Percentiles rank a stretch among this genome's conserved stretches.
These are phyloP conservation scores for Mycalesis mineus DNA, from an alignment of 2,888 invertebrate genomes.

Conservation along the genomic window DNA sequence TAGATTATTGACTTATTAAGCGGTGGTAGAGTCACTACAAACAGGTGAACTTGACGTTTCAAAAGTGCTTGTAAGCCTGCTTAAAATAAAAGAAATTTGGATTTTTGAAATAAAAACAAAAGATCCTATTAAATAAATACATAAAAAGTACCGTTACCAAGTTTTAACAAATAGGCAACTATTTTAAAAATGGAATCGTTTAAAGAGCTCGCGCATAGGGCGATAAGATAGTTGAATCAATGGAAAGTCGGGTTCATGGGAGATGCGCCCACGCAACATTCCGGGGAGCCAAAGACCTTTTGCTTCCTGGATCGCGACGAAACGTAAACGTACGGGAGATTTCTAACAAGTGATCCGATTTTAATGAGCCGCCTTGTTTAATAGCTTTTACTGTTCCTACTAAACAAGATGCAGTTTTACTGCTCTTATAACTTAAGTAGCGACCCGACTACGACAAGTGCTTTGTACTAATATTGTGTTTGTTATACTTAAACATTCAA, in stretches of 20 bases:
- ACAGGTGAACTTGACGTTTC: no score
- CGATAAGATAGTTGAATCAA: slow-evolving; percentile 76
- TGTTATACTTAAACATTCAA: no score
- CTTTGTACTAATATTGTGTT: no score
- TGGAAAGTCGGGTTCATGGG: slow-evolving; percentile 68
- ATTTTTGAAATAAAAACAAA: no score
- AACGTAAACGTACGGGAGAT: slow-evolving; percentile 44
- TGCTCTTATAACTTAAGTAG: no score
- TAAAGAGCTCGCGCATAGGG: slow-evolving; percentile 59
- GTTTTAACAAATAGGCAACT: not conserved
- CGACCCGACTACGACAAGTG: no score
- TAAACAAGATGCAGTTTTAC: not conserved
- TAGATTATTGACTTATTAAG: no score
- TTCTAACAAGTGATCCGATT: slow-evolving; percentile 25
- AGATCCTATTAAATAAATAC: no score
- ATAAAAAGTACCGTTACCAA: not conserved
- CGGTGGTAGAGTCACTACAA: no score
- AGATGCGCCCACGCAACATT: slow-evolving; percentile 64
- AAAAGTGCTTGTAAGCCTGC: no score
- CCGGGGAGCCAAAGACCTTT: slow-evolving; percentile 76
- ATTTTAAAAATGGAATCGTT: slow-evolving; percentile 30
- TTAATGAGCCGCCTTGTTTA: slow-evolving; percentile 13
- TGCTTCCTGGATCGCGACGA: slow-evolving; percentile 62
- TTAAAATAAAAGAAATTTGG: no score
- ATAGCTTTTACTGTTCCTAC: not conserved